A percentile compares a stretch with the other conserved stretches of the same genome.
Evolutionary conservation across 2,888 invertebrate species (phyloP).

Genomic region (Neria commutata): DNA sequence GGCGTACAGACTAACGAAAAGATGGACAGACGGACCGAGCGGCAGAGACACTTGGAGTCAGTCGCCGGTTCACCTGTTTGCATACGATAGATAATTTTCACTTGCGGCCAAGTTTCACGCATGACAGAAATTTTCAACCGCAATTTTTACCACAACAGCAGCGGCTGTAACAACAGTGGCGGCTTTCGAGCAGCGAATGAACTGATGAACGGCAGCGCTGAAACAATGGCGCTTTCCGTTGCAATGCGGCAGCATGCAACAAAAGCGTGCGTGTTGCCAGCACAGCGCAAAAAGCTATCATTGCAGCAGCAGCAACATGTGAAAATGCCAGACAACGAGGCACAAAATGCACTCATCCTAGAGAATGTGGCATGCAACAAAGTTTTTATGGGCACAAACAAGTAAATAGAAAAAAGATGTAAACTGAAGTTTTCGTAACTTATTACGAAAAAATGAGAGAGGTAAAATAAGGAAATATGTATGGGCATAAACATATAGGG

Average conservation of each 20-base stretch:
- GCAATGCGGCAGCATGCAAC: background rate
- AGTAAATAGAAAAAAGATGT: too few relatives aligned
- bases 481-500: background rate
- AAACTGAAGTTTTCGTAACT: background rate
- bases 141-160: background rate
- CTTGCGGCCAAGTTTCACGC: background rate
- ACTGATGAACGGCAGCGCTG: too few relatives aligned
- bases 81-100: background rate
- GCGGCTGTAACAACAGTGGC: background rate
- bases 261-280: background rate
- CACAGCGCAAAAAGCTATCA: background rate
- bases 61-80: slow-evolving; percentile 1
- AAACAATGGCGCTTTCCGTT: too few relatives aligned
- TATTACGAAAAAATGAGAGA: background rate
- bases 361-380: slow-evolving; percentile 1
- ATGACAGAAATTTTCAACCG: slow-evolving; percentile 8
- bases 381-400: background rate
- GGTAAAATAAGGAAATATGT: background rate
- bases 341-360: slow-evolving; percentile 6
- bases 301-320: background rate
- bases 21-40: too few relatives aligned
- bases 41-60: too few relatives aligned
- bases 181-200: background rate
- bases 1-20: too few relatives aligned
- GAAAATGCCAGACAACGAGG: too few relatives aligned